A percentile compares a stretch with the other conserved stretches of the same genome.
Conservation (phyloP, 2,113 vertebrate species). For the Eupsittula cactorum region DNA sequence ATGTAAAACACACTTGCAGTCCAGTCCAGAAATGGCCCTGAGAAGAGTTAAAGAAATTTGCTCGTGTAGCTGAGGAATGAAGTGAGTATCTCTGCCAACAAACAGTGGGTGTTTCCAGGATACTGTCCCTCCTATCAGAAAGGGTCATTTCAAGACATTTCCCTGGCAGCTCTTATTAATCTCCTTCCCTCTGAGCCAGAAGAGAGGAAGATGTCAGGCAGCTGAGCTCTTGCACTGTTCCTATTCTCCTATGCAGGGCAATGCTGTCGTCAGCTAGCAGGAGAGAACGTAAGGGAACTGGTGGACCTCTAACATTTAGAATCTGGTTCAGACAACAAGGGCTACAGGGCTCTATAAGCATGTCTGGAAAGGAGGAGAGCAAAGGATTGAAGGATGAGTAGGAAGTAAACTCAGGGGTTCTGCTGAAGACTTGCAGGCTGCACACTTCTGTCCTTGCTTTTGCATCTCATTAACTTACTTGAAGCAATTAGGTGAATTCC, state of each 20-base stretch:
- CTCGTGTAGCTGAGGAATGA: not conserved
- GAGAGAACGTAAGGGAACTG: not conserved
- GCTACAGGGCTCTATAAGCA: not conserved
- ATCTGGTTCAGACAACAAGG: not conserved
- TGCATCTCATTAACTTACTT: not conserved
- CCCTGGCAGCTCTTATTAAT: conserved; percentile 28
- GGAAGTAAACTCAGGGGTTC: not conserved
- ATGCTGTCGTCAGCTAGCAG: not conserved
- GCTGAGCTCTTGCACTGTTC: not conserved
- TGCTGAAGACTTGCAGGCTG: not conserved
- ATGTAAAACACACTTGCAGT: not conserved
- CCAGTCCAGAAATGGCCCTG: not conserved
- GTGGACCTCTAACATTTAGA: conserved; percentile 8
- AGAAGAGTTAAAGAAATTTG: not conserved
- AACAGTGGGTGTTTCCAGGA: conserved; percentile 30
- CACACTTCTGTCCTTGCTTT: not conserved
- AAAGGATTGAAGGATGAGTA: not conserved
- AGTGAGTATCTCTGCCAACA: conserved; percentile 2
- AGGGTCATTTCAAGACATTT: conserved; percentile 34
- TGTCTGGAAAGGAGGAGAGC: not conserved
- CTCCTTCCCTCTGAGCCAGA: not conserved
- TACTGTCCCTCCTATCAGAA: conserved; percentile 6
- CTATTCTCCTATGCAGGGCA: not conserved
- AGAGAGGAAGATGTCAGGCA: conserved; percentile 8
- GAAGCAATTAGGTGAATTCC: not conserved